A percentile compares a stretch with the other conserved stretches of the same genome.
phyloP scores from a whole-genome alignment of 2,888 invertebrate genomes.

The Hartigia nigra region DNA sequence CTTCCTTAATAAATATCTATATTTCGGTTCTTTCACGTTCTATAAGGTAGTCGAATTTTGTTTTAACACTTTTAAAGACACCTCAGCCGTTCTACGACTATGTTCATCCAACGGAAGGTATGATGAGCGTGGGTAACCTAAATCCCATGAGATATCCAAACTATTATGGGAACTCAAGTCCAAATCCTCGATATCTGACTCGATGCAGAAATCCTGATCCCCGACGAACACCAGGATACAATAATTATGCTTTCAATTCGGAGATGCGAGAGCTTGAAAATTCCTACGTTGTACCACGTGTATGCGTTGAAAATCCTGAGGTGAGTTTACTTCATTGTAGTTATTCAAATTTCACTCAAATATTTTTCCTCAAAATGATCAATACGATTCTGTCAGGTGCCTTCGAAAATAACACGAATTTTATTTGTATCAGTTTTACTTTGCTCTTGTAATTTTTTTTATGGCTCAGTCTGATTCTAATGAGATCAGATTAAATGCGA shows the following conservation, averaged over 20 bases:
- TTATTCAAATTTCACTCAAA: background rate
- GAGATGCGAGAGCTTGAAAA: constrained; percentile 59
- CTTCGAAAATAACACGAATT: background rate
- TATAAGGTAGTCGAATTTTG: background rate
- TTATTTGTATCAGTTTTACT: background rate
- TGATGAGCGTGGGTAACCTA: constrained; percentile 31
- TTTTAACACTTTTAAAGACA: constrained; percentile 29
- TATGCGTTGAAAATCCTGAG: constrained; percentile 54
- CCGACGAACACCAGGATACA: constrained; percentile 46
- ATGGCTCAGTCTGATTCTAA: background rate
- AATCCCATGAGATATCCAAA: constrained; percentile 37
- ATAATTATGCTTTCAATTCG: constrained; percentile 56
- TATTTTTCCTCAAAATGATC: background rate
- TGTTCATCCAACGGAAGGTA: constrained; percentile 41
- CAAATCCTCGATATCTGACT: constrained; percentile 37
- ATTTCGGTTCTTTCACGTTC: background rate
- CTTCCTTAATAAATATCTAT: background rate
- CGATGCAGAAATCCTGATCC: constrained; percentile 34
- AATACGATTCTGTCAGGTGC: background rate
- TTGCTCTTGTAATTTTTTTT: background rate
- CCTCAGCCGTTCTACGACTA: constrained; percentile 56
- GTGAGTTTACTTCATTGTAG: constrained; percentile 28
- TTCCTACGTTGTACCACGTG: constrained; percentile 52
- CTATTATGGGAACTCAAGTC: constrained; percentile 55
- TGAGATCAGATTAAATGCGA: background rate